phyloP scores from a whole-genome alignment of 2,113 vertebrate species.

The Patagioenas fasciata region DNA sequence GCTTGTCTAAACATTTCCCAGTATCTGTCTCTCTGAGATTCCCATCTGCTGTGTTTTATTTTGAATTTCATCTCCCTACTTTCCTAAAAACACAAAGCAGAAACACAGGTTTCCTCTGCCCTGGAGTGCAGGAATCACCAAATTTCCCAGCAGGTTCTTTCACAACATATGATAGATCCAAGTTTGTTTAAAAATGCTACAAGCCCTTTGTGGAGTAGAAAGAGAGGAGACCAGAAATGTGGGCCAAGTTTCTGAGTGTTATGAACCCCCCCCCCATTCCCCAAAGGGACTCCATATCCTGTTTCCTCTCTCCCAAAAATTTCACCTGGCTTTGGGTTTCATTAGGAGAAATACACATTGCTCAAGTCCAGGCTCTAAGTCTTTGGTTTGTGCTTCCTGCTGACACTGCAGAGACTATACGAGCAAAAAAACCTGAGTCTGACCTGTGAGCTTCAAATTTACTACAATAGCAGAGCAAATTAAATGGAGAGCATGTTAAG shows the following conservation, averaged over 20 bases:
- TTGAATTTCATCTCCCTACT: slow-evolving; percentile 36
- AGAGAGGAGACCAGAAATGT: not conserved
- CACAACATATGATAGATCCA: not conserved
- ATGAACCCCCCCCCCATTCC: not conserved
- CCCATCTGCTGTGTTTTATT: slow-evolving; percentile 48
- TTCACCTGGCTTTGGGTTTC: slow-evolving; percentile 59
- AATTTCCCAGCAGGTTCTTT: slow-evolving; percentile 52
- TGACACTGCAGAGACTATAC: slow-evolving; percentile 16
- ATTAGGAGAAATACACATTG: slow-evolving; percentile 2
- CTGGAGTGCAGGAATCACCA: slow-evolving; percentile 15
- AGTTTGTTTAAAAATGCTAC: slow-evolving; percentile 21
- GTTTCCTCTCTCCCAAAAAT: slow-evolving; percentile 25
- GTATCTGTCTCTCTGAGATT: slow-evolving; percentile 8
- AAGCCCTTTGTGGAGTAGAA: not conserved
- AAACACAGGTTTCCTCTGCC: slow-evolving; percentile 29
- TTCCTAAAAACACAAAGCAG: slow-evolving; percentile 49
- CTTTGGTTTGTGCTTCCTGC: not conserved
- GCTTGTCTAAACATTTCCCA: slow-evolving; percentile 43
- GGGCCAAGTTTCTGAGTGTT: slow-evolving; percentile 42
- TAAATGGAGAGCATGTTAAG: not conserved
- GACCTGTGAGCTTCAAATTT: slow-evolving; percentile 1
- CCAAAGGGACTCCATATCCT: slow-evolving; percentile 40
- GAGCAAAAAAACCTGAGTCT: not conserved
- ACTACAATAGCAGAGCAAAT: slow-evolving; percentile 8
- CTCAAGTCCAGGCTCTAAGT: not conserved